These are phyloP conservation scores for Patella ulyssiponensis DNA, from an alignment of 2,888 invertebrate genomes.

Conservation along the genomic window DNA sequence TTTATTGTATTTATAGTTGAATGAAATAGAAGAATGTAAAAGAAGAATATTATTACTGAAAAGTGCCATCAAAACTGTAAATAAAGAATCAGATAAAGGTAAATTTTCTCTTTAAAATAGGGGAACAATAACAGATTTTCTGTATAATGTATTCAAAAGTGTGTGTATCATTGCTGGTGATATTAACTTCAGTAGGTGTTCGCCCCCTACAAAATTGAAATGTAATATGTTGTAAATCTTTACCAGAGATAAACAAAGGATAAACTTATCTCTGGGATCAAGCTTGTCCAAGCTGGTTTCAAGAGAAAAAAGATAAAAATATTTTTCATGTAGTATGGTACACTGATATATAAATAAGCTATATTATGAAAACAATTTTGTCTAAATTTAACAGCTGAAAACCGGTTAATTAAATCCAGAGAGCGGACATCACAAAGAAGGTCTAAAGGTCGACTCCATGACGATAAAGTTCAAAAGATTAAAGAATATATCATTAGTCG, in stretches of 20 bases:
- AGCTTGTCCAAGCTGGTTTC: too few relatives aligned
- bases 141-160: too few relatives aligned
- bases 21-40: conserved; percentile 41
- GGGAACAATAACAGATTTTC: too few relatives aligned
- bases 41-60: conserved; percentile 45
- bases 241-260: too few relatives aligned
- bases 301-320: too few relatives aligned
- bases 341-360: too few relatives aligned
- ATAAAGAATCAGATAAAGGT: conserved; percentile 39
- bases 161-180: neutral
- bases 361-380: too few relatives aligned
- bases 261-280: too few relatives aligned
- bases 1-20: conserved; percentile 33
- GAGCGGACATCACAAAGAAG: conserved; percentile 1
- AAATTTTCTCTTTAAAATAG: neutral
- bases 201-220: too few relatives aligned
- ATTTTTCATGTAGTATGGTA: too few relatives aligned
- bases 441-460: conserved; percentile 13
- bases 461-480: conserved; percentile 25
- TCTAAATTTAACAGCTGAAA: conserved; percentile 9
- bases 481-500: conserved; percentile 16
- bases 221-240: too few relatives aligned
- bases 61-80: conserved; percentile 38
- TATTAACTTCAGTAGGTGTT: too few relatives aligned
- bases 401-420: conserved; percentile 8